phyloP scores from a whole-genome alignment of 2,113 vertebrate genomes.

The Amphiprion ocellaris region DNA sequence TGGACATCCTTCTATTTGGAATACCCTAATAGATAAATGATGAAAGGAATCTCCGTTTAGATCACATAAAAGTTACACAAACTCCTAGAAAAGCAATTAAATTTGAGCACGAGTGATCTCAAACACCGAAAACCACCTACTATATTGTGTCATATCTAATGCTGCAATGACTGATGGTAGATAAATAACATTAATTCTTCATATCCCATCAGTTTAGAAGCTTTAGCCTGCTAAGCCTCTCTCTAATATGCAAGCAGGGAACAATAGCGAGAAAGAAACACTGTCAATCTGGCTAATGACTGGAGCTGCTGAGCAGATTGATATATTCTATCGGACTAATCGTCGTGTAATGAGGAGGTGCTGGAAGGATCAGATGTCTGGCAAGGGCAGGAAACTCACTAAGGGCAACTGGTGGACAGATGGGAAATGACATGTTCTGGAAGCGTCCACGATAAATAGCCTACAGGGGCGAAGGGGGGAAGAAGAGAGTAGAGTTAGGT shows the following conservation, averaged over 20 bases:
- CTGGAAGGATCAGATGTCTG: constrained; percentile 16
- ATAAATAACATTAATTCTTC: not conserved
- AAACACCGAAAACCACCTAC: not conserved
- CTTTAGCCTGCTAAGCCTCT: not conserved
- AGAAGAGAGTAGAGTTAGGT: not conserved
- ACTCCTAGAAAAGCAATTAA: not conserved
- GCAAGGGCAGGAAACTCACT: not conserved
- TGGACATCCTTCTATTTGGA: no score
- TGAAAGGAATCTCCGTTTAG: not conserved
- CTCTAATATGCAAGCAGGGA: not conserved
- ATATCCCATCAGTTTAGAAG: not conserved
- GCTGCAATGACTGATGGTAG: not conserved
- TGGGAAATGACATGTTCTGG: constrained; percentile 3
- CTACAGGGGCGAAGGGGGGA: not conserved
- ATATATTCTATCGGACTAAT: constrained; percentile 3
- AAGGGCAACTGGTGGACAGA: constrained; percentile 11
- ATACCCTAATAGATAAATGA: no score
- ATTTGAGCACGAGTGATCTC: not conserved
- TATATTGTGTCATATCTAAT: not conserved
- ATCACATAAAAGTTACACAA: not conserved
- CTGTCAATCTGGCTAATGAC: not conserved
- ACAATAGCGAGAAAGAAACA: not conserved
- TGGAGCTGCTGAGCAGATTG: constrained; percentile 1
- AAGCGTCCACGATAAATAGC: not conserved
- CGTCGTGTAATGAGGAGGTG: not conserved